A percentile compares a stretch with the other conserved stretches of the same genome.
Evolutionary conservation across 1,140 invertebrate genomes (phyloP).

Genomic region (Xylocopa sonorina): DNA sequence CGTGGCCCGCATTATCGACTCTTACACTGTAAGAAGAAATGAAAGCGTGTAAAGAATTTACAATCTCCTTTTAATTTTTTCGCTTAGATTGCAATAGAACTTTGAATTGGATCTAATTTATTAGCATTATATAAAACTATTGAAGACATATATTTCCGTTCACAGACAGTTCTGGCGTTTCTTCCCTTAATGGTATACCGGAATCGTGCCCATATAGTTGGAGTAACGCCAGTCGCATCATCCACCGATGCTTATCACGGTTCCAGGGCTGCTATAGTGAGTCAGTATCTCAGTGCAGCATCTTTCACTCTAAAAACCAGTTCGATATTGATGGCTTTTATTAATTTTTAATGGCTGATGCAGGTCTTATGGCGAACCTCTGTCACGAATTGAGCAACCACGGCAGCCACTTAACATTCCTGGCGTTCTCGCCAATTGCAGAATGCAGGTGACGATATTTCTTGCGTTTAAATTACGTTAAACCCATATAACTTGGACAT

Average conservation of each 20-base stretch:
- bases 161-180: conserved; percentile 77
- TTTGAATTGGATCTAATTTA: no score
- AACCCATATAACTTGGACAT: no score
- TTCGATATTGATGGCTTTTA: not conserved
- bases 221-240: conserved; percentile 74
- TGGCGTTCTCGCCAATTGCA: conserved; percentile 72
- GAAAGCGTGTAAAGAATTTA: not conserved
- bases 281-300: conserved; percentile 56
- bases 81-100: not conserved
- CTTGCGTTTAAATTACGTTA: not conserved
- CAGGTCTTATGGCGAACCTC: conserved; percentile 77
- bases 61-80: not conserved
- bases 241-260: conserved; percentile 71
- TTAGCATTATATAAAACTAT: no score
- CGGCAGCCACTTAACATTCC: conserved; percentile 70
- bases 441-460: conserved; percentile 62
- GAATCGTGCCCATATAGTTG: conserved; percentile 70
- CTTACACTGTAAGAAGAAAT: no score
- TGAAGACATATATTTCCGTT: not conserved
- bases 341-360: not conserved
- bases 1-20: no score
- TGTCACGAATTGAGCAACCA: conserved; percentile 66
- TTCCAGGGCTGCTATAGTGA: conserved; percentile 73
- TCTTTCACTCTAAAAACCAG: not conserved
- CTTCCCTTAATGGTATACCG: conserved; percentile 74